Conservation (phyloP, 2,888 invertebrate species). For the Brachypalpus laphriformis region DNA sequence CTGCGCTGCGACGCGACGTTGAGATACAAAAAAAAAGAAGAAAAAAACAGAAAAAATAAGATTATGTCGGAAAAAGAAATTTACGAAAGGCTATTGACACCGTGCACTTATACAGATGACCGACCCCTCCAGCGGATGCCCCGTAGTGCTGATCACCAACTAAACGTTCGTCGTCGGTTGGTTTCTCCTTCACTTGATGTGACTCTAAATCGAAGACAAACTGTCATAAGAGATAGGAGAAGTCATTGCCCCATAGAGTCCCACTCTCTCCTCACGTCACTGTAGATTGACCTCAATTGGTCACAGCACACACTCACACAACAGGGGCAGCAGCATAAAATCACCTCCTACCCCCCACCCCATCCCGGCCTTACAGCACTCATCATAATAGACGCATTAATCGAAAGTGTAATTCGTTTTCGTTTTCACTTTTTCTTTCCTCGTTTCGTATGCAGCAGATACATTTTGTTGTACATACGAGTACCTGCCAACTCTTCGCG, state of each 20-base stretch:
- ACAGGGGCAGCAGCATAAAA: constrained; percentile 30
- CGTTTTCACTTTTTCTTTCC: constrained; percentile 68
- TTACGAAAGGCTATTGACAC: constrained; percentile 68
- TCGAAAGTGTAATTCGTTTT: constrained; percentile 72
- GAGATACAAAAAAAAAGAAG: constrained; percentile 32
- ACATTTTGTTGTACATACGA: constrained; percentile 11
- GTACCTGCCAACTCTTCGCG: background rate
- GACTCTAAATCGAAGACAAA: constrained; percentile 42
- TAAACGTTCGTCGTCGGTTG: background rate
- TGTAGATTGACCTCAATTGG: constrained; percentile 60
- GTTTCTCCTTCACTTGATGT: constrained; percentile 54
- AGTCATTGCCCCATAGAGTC: constrained; percentile 63
- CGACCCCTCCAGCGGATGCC: background rate
- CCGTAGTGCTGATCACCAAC: background rate
- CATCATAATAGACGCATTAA: constrained; percentile 67
- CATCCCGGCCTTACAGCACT: constrained; percentile 13
- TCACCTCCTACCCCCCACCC: background rate
- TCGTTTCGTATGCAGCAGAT: constrained; percentile 65
- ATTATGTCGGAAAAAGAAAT: constrained; percentile 71
- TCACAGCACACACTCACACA: constrained; percentile 1
- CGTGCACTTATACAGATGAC: constrained; percentile 53
- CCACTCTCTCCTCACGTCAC: constrained; percentile 39
- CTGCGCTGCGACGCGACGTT: too few relatives aligned
- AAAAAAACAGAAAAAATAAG: constrained; percentile 68
- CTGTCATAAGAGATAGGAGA: constrained; percentile 32